Conservation (phyloP, 2,113 vertebrate genomes). For the Sander vitreus region DNA sequence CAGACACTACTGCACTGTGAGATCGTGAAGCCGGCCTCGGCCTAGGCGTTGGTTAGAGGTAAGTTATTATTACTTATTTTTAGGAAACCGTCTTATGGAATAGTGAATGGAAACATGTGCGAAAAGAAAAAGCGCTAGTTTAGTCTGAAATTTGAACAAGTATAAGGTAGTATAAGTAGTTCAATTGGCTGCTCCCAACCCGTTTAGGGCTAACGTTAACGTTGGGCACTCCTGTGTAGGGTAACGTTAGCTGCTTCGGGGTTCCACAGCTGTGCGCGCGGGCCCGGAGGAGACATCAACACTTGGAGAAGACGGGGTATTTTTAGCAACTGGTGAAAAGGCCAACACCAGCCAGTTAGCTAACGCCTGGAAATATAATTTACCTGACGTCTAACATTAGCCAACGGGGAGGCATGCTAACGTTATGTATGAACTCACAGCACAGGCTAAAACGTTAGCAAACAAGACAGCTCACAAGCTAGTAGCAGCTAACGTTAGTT, state of each 20-base stretch:
- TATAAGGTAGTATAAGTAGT: background rate
- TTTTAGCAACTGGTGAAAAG: conserved; percentile 76
- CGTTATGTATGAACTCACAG: background rate
- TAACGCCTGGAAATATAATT: conserved; percentile 8
- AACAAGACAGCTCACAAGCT: conserved; percentile 57
- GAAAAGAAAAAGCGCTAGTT: conserved; percentile 10
- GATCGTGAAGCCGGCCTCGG: conserved; percentile 78
- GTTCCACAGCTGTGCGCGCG: conserved; percentile 43
- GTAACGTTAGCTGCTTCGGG: conserved; percentile 41
- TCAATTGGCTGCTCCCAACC: conserved; percentile 28
- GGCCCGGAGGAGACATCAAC: conserved; percentile 65
- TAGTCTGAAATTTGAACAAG: background rate
- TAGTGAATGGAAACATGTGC: conserved; percentile 57
- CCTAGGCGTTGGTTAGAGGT: conserved; percentile 80
- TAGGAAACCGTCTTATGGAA: background rate
- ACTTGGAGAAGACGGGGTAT: conserved; percentile 66
- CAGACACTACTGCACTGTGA: conserved; percentile 74
- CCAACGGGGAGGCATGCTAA: background rate
- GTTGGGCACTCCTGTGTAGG: conserved; percentile 81
- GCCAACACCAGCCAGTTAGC: conserved; percentile 22
- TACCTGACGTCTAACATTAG: conserved; percentile 3
- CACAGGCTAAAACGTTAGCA: conserved; percentile 45
- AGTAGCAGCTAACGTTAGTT: conserved; percentile 49
- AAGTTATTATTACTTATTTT: conserved; percentile 68
- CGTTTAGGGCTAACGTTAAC: conserved; percentile 39